Base-by-base conservation (phyloP, 2,888 invertebrate species). In the Dryadula phaetusa region DNA sequence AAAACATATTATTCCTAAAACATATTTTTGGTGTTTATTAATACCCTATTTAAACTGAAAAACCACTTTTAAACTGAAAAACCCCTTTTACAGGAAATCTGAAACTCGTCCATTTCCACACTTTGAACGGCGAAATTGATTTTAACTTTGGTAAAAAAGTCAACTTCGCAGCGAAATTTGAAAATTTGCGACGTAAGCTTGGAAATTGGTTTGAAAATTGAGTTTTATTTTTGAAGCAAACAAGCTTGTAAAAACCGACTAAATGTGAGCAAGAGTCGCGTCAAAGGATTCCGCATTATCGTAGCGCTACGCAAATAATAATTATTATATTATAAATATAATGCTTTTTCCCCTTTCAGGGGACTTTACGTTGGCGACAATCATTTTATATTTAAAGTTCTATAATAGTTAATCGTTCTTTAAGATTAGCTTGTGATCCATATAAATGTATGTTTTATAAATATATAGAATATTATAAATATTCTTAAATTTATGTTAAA, bases 151-250 rank as follows among this genome's bases (percentile, higher is more conserved):
- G 52, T 10, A 32, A 52, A 52, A 52, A 52, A 28, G 16, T 28
- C 28, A 32, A 52, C 52, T 52, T 18, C 10, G 10, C 16, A 16
- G 52, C 52, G 28, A 52, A 52, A 52, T 52, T 52, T 52, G 16
- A 52, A 52, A 52, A 52, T 32, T 28, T 52, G 28, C 16, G 16
- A 16, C 16, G 52, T 28, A 52, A 52, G 52, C 28, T 52, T 52
- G 16, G 52, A 52, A 52, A 52, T 52, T 52, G 52, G 52, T 52
- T 28, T 52, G 28, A 52, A 52, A 52, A 52, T 28, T 52, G 52
- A 52, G 28, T 52, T 52, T 32, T 16, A 28, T 28, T 32, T 52
- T 12, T 52, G 52, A 28, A 32, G 12, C 28, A 16, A 18, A 52
- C 52, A 18, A 18, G 32, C 52, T 28, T 52, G 28, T 32, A 32